Evolutionary conservation across 1,140 invertebrate species (phyloP).

Genomic region (Temnothorax longispinosus): DNA sequence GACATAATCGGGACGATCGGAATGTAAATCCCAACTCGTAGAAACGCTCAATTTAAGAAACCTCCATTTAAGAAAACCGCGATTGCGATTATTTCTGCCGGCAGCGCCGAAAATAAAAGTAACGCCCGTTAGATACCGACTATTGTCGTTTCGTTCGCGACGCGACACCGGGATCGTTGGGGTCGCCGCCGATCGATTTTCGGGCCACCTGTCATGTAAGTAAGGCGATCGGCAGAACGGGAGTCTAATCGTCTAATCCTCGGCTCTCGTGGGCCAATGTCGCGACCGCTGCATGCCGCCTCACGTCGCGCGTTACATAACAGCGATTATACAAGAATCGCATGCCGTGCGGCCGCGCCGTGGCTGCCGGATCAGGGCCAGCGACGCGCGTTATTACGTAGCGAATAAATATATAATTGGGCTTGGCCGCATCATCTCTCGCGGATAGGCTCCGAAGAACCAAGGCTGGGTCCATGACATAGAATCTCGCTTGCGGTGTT

Average conservation of each 20-base stretch:
- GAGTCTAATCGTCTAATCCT: neutral
- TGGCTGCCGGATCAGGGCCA: constrained; percentile 80
- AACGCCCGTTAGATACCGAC: neutral
- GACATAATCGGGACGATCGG: neutral
- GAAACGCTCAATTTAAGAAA: neutral
- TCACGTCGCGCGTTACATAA: constrained; percentile 72
- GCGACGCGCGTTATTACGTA: constrained; percentile 77
- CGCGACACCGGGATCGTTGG: no score
- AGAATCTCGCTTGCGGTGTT: constrained; percentile 75
- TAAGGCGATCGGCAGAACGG: constrained; percentile 6
- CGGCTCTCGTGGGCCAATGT: constrained; percentile 25
- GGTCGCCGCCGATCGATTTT: constrained; percentile 27
- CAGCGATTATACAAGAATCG: constrained; percentile 80
- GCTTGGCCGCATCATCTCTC: constrained; percentile 71
- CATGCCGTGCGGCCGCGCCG: constrained; percentile 64
- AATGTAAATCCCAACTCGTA: neutral
- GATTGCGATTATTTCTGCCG: neutral
- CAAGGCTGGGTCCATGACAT: constrained; percentile 81
- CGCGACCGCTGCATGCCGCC: constrained; percentile 49
- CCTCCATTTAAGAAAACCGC: neutral
- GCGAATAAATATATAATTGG: constrained; percentile 82
- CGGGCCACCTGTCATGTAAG: neutral
- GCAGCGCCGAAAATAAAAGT: neutral
- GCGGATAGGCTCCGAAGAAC: constrained; percentile 69
- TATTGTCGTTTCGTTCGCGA: no score